A percentile compares a stretch with the other conserved stretches of the same genome.
These are phyloP conservation scores for Rhagoletis zephyria DNA, from an alignment of 1,140 invertebrate genomes.

Conservation along the genomic window DNA sequence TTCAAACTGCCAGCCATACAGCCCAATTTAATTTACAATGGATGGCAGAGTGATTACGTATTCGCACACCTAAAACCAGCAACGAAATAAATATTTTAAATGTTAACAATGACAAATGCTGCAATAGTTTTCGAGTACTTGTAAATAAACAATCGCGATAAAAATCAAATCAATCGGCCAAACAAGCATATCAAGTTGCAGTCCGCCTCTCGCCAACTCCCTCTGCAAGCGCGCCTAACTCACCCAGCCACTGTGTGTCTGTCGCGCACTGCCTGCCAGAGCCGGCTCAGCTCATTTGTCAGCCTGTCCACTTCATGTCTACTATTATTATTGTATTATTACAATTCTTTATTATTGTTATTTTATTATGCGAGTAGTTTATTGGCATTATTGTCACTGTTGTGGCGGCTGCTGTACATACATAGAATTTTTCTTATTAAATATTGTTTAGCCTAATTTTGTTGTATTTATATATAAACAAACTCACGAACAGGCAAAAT, in stretches of 20 bases:
- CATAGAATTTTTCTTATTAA: conserved; percentile 17
- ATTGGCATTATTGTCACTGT: conserved; percentile 13
- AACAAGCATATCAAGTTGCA: conserved; percentile 38
- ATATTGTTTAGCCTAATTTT: conserved; percentile 49
- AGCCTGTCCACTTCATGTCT: conserved; percentile 3
- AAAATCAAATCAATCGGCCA: conserved; percentile 31
- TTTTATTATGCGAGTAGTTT: conserved; percentile 5
- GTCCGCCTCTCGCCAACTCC: conserved; percentile 20
- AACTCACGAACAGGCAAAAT: not conserved
- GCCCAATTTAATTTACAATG: not conserved
- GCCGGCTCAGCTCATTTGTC: not conserved
- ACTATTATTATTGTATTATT: conserved; percentile 28
- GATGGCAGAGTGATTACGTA: not conserved
- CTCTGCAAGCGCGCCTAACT: not conserved
- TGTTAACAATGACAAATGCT: conserved; percentile 38
- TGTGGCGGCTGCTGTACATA: not conserved
- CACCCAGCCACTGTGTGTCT: not conserved
- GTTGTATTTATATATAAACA: conserved; percentile 18
- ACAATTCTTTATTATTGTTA: not conserved
- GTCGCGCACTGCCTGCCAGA: not conserved
- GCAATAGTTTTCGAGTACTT: conserved; percentile 21
- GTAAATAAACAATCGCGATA: conserved; percentile 40
- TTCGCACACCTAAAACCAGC: conserved; percentile 2
- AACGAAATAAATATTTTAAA: conserved; percentile 18
- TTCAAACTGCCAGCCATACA: not conserved